Conservation (phyloP, 2,797 vertebrate genomes). For the Micropoecilia bifurca region DNA sequence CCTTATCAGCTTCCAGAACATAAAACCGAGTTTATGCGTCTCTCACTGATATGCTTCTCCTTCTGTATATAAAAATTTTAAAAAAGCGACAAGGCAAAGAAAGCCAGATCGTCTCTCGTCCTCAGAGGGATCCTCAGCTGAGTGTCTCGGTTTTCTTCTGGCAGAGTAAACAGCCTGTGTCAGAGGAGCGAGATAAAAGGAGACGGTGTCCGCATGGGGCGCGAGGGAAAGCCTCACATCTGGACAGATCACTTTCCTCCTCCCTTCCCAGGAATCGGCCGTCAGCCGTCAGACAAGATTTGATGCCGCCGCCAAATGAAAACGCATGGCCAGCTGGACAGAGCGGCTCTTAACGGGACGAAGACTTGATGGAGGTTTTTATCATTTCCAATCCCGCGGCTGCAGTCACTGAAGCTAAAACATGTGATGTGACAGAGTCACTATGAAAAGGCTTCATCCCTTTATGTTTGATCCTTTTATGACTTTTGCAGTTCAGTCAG, state of each 20-base stretch:
- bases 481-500: not conserved
- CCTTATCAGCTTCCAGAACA: conserved; percentile 26
- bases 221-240: conserved; percentile 58
- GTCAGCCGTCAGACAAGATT: conserved; percentile 57
- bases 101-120: conserved; percentile 26
- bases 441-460: not conserved
- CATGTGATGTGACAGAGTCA: not conserved
- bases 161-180: conserved; percentile 55
- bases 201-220: conserved; percentile 23
- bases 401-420: not conserved
- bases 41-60: conserved; percentile 34
- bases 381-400: not conserved
- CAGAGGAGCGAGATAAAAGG: conserved; percentile 59
- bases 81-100: conserved; percentile 13
- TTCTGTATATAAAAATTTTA: conserved; percentile 29
- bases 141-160: conserved; percentile 57
- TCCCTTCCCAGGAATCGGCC: conserved; percentile 51
- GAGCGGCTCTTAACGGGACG: conserved; percentile 31
- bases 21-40: conserved; percentile 24
- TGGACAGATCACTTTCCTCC: conserved; percentile 52
- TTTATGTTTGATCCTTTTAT: not conserved
- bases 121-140: conserved; percentile 49
- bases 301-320: conserved; percentile 62
- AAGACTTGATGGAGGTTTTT: conserved; percentile 10
- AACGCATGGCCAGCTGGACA: conserved; percentile 60